Evolutionary conservation across 2,113 vertebrate genomes (phyloP).

Genomic region (Hystrix brachyura): DNA sequence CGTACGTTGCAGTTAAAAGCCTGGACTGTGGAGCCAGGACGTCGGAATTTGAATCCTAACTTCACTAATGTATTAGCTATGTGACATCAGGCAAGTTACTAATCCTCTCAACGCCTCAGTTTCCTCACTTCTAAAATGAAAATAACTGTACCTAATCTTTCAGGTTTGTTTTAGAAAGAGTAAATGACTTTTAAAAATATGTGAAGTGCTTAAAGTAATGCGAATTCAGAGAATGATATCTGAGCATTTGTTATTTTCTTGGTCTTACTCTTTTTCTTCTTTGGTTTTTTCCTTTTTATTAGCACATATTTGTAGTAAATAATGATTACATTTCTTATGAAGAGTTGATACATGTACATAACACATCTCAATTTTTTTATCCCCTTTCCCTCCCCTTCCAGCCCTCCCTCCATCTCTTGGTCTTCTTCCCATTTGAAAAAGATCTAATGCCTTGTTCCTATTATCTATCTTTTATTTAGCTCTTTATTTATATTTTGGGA

Average conservation of each 20-base stretch:
- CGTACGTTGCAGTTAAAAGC: background rate
- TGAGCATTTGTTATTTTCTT: background rate
- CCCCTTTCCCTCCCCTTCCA: background rate
- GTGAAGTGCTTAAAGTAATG: conserved; percentile 6
- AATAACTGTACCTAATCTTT: background rate
- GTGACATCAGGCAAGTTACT: background rate
- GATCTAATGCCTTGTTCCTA: background rate
- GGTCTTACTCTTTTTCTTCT: background rate
- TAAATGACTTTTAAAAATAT: conserved; percentile 41
- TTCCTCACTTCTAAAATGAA: conserved; percentile 49
- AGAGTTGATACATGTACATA: background rate
- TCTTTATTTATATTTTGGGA: background rate
- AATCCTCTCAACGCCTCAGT: background rate
- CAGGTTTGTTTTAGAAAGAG: conserved; percentile 39
- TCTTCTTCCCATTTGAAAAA: background rate
- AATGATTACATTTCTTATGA: background rate
- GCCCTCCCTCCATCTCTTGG: background rate
- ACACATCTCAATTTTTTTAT: background rate
- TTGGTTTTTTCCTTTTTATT: background rate
- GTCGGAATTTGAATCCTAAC: conserved; percentile 29
- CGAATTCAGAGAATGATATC: background rate
- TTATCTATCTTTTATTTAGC: background rate
- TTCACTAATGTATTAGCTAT: conserved; percentile 46
- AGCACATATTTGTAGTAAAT: background rate
- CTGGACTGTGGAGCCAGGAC: background rate